Evolutionary conservation across 2,113 vertebrate species (phyloP).

Genomic region (Sialia sialis): DNA sequence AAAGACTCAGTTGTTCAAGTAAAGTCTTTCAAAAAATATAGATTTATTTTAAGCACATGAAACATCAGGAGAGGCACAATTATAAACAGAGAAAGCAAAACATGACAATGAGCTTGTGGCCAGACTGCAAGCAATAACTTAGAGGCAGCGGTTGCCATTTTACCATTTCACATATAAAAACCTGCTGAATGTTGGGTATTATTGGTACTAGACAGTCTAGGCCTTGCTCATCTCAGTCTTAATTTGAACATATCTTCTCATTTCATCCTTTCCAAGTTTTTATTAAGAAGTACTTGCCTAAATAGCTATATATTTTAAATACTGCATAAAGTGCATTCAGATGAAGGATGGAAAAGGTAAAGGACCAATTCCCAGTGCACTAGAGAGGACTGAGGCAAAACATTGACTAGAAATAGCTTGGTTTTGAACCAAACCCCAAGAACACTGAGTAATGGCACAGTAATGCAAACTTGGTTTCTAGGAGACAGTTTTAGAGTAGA

Average conservation of each 20-base stretch:
- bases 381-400: background rate
- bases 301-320: background rate
- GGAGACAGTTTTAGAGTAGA: background rate
- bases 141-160: background rate
- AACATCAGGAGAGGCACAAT: constrained; percentile 9
- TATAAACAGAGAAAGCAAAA: background rate
- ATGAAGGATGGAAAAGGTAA: background rate
- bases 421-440: background rate
- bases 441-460: background rate
- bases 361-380: background rate
- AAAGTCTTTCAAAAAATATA: constrained; percentile 30
- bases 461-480: background rate
- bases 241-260: background rate
- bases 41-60: constrained; percentile 45
- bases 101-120: background rate
- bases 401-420: background rate
- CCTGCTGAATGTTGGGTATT: background rate
- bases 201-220: background rate
- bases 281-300: background rate
- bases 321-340: constrained; percentile 34
- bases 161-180: background rate
- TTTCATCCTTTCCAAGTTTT: background rate
- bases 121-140: background rate
- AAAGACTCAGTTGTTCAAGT: background rate
- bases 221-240: background rate